These are phyloP conservation scores for Nymphalis c-album DNA, from an alignment of 2,888 invertebrate species.

Conservation along the genomic window DNA sequence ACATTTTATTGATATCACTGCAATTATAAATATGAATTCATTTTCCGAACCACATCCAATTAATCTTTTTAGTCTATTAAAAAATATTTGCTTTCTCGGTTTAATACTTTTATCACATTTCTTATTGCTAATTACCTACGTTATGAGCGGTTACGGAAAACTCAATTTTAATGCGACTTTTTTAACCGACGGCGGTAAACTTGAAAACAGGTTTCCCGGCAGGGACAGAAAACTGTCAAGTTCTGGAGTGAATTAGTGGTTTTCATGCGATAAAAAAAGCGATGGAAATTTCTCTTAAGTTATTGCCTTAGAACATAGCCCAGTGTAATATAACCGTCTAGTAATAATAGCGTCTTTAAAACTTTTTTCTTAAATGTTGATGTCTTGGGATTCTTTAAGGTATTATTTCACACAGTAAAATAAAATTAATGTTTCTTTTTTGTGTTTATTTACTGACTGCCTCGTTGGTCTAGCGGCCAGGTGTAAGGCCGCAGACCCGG, in stretches of 20 bases:
- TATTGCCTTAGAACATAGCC: background rate
- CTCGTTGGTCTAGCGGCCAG: no score
- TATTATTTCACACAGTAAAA: no score
- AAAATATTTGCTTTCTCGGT: background rate
- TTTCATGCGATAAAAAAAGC: conserved; percentile 6
- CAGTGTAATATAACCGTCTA: background rate
- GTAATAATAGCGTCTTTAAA: no score
- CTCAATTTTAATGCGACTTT: background rate
- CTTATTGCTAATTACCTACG: background rate
- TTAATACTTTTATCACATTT: conserved; percentile 3
- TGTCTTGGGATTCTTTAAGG: no score
- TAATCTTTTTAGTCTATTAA: background rate
- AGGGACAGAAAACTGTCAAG: conserved; percentile 7
- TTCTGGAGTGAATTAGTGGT: conserved; percentile 5
- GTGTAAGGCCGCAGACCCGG: no score
- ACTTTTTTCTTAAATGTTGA: no score
- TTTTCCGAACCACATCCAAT: background rate
- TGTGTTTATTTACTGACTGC: no score
- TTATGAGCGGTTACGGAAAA: background rate
- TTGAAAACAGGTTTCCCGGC: background rate
- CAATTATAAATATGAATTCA: background rate
- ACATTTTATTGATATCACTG: background rate
- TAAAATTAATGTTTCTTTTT: no score
- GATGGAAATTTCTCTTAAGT: background rate
- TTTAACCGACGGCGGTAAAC: background rate